Base-by-base conservation (phyloP, 2,113 vertebrate genomes). In the Lasiurus borealis region DNA sequence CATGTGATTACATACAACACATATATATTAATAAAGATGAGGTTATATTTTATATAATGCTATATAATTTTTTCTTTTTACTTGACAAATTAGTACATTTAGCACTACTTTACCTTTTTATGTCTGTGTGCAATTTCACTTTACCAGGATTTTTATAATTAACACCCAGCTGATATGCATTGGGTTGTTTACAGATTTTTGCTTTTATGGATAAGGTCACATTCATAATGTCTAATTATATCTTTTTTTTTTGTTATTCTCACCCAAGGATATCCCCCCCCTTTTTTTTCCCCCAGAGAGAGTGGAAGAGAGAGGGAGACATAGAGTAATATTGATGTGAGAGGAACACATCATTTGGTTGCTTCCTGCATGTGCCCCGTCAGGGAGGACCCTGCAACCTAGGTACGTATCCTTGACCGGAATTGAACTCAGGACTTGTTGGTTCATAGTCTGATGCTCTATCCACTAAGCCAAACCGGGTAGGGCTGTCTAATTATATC, bases 21-120 rank as follows among this genome's bases (percentile, higher is more conserved):
- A 29, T 81, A 31, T 18, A 25, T 92, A 52, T 72, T 95, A 78
- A 84, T 46, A 44, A 71, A 89, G 66, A 78, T 73, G 23, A n/a
- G 29, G 44, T 83, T 10, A 18, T 84, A n/a, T 72, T 85, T 73
- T 34, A 14, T 29, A 71, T 57, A 40, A 15, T 57, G 27, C 62
- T 80, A 8, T 73, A 4, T 64, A 62, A 68, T 57, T 23, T 92
- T 23, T 88, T 50, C 4, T 78, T 89, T 78, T 73, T 31, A 27
- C 14, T 76, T 85, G 52, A 31, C 62, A 78, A 66, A 85, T 84
- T 66, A 73, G 23, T 80, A 80, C 18, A 66, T 73, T 46, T 46
- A 93, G 5, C 10, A 72, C 52, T 48, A 23, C 27, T 34, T 80
- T 9, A 76, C 29, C 44, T 83, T 85, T 77, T 85, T 14, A n/a